Evolutionary conservation across 2,113 vertebrate genomes (phyloP).

Genomic region (Meriones unguiculatus): DNA sequence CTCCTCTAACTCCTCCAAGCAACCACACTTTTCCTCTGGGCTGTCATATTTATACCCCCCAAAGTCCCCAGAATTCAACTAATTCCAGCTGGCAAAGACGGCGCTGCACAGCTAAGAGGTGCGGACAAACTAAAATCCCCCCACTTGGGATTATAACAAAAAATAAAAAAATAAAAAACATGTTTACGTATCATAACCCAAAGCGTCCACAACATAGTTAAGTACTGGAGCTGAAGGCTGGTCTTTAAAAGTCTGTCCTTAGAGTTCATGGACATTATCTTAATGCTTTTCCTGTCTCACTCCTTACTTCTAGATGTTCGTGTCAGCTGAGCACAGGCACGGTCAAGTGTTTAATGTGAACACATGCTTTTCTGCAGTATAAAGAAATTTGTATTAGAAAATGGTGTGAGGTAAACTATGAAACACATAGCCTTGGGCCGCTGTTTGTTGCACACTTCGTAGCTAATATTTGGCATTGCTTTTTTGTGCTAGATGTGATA

Average conservation of each 20-base stretch:
- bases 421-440: neutral
- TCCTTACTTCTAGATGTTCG: neutral
- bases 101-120: no score
- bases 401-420: neutral
- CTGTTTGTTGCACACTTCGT: neutral
- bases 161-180: no score
- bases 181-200: no score
- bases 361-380: neutral
- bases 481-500: neutral
- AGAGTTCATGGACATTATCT: neutral
- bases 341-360: neutral
- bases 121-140: no score
- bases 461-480: neutral
- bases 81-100: no score
- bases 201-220: no score
- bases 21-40: no score
- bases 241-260: neutral
- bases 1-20: no score
- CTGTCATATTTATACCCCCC: no score
- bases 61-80: no score
- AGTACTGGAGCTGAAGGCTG: neutral
- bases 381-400: constrained; percentile 4
- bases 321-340: neutral
- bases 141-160: no score
- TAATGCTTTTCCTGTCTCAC: constrained; percentile 8